phyloP scores from a whole-genome alignment of 2,888 invertebrate species.

The Tridacna gigas region DNA sequence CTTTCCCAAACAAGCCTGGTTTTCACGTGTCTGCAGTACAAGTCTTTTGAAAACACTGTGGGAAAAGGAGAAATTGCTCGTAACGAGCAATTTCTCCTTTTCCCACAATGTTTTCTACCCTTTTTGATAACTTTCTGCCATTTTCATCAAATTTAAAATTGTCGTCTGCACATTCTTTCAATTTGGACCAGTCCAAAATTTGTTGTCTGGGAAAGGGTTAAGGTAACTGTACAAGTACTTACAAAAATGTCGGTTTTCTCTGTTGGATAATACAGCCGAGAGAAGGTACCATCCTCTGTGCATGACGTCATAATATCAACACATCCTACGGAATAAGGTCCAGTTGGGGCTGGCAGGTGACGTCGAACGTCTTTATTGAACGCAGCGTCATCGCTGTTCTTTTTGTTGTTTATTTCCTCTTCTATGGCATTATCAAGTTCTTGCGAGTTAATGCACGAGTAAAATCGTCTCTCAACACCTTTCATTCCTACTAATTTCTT shows the following conservation, averaged over 20 bases:
- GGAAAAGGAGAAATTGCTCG: no score
- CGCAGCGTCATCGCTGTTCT: background rate
- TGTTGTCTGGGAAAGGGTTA: no score
- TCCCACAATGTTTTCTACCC: no score
- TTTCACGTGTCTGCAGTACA: no score
- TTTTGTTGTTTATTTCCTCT: slow-evolving; percentile 11
- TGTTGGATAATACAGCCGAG: slow-evolving; percentile 88
- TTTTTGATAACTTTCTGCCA: no score
- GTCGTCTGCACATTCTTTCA: no score
- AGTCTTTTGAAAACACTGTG: no score
- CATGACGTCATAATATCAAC: slow-evolving; percentile 88
- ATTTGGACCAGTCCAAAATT: no score
- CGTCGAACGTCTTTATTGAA: slow-evolving; percentile 61
- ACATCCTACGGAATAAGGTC: slow-evolving; percentile 87
- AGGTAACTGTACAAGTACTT: slow-evolving; percentile 67
- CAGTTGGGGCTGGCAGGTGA: slow-evolving; percentile 78
- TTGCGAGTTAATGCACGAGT: slow-evolving; percentile 29
- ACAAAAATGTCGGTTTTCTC: slow-evolving; percentile 85
- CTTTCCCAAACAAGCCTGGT: no score
- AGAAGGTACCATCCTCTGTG: slow-evolving; percentile 86
- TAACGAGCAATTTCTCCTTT: no score
- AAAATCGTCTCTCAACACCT: slow-evolving; percentile 26
- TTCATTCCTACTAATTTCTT: slow-evolving; percentile 13
- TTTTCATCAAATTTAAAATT: no score
- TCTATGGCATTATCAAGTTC: slow-evolving; percentile 19